Evolutionary conservation across 2,888 invertebrate species (phyloP), one percentile per base, ranked within the genome.

Genomic region (Synergus itoensis): DNA sequence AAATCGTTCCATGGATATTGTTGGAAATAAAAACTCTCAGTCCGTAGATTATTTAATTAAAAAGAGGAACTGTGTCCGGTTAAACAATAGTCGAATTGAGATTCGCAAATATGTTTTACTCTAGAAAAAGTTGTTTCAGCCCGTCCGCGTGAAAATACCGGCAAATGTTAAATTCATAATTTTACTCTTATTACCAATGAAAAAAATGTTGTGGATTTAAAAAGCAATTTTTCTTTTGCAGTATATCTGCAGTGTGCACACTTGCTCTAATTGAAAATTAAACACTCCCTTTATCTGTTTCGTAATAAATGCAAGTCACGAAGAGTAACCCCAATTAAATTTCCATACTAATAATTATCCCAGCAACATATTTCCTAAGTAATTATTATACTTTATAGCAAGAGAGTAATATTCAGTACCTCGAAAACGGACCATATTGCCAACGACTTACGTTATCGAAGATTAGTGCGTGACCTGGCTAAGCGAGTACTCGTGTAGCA

Each of bases 1-100:
- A 85, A 86, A 86, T 87, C 83, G 82, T 81, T 78, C 80, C 80
- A 79, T 81, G 80, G 80, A 82, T 83, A 86, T 84, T 77, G 78
- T 64, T 69, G 82, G 83, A 81, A 86, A 86, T 86, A 84, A 87
- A 86, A 85, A 83, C 85, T 85, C 81, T 79, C 79, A 48, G 57
- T 62, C 60, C 78, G 69, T 78, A 82, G 81, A 84, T 87, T 87
- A 87, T 87, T 86, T 84, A 85, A 87, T 87, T 86, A 87, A 87
- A 77, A 76, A 76, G 45, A 14, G 41, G 4, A 11, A 28, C 36
- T 36, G 53, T 73, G 36, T 28, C 53, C 48, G 60, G 62, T 78
- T 80, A 77, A 81, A 79, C 67, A 81, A 79, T 79, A 82, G 80
- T 82, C 77, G 78, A 84, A 85, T 87, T 82, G 78, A 63, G 77